These are phyloP conservation scores for Cotesia glomerata DNA, from an alignment of 1,140 invertebrate species.

Conservation along the genomic window DNA sequence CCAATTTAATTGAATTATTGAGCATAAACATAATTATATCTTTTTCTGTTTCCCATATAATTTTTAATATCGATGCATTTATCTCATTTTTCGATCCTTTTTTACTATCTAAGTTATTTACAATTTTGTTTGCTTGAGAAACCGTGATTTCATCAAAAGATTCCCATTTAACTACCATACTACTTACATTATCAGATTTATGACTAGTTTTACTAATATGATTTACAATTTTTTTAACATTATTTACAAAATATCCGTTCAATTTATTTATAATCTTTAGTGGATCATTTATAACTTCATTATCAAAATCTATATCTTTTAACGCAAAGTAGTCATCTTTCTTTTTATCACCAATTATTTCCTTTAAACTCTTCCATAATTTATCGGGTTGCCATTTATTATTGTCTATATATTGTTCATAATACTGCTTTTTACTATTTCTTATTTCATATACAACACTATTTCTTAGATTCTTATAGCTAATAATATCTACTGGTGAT, in stretches of 20 bases:
- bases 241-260: not conserved
- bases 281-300: not conserved
- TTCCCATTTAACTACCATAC: not conserved
- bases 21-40: constrained; percentile 9
- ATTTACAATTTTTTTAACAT: not conserved
- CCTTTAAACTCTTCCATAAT: not conserved
- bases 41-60: not conserved
- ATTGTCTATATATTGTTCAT: not conserved
- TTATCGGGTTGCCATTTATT: not conserved
- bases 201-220: not conserved
- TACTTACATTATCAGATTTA: too few species aligned
- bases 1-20: constrained; percentile 19
- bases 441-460: not conserved
- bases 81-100: not conserved
- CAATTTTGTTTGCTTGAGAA: not conserved
- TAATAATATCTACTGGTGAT: not conserved
- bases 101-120: not conserved
- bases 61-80: not conserved
- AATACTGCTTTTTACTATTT: not conserved
- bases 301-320: not conserved
- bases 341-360: not conserved
- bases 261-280: not conserved
- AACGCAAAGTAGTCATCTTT: not conserved
- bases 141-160: not conserved
- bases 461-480: not conserved